A percentile compares a stretch with the other conserved stretches of the same genome.
Evolutionary conservation across 1,140 invertebrate genomes (phyloP).

Genomic region (Leptonema lineaticorne): DNA sequence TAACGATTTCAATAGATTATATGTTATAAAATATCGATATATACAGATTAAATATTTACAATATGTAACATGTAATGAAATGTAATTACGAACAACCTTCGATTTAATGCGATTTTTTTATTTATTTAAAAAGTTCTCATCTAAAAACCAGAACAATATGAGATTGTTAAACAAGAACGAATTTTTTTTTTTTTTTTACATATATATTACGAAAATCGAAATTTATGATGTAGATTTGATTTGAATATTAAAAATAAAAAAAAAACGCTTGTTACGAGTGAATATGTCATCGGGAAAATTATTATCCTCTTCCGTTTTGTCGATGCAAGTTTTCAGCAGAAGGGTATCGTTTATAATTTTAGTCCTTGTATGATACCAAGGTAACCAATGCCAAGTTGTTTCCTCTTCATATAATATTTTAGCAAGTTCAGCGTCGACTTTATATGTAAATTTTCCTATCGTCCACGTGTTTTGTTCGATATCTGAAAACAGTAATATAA

Average conservation of each 20-base stretch:
- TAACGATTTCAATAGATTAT: too few relatives aligned
- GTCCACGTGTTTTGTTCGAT: background rate
- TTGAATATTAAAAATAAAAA: background rate
- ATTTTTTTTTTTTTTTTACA: too few relatives aligned
- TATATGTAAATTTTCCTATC: background rate
- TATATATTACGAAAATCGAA: too few relatives aligned
- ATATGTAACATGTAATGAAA: too few relatives aligned
- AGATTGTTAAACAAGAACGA: too few relatives aligned
- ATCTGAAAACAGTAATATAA: background rate
- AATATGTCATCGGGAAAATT: conserved; percentile 24
- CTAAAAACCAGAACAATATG: too few relatives aligned
- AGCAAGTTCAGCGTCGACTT: background rate
- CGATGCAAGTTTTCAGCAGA: background rate
- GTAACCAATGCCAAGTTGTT: conserved; percentile 9
- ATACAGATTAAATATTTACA: too few relatives aligned
- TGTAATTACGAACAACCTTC: too few relatives aligned
- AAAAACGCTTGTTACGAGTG: conserved; percentile 13
- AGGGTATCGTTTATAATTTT: background rate
- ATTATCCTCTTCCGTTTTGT: background rate
- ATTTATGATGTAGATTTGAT: too few relatives aligned
- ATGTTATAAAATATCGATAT: too few relatives aligned
- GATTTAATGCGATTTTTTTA: too few relatives aligned
- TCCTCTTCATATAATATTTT: background rate
- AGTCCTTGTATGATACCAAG: conserved; percentile 17
- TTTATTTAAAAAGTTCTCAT: too few relatives aligned